phyloP scores from a whole-genome alignment of 2,797 vertebrate genomes.

The Pseudomugil gertrudae region DNA sequence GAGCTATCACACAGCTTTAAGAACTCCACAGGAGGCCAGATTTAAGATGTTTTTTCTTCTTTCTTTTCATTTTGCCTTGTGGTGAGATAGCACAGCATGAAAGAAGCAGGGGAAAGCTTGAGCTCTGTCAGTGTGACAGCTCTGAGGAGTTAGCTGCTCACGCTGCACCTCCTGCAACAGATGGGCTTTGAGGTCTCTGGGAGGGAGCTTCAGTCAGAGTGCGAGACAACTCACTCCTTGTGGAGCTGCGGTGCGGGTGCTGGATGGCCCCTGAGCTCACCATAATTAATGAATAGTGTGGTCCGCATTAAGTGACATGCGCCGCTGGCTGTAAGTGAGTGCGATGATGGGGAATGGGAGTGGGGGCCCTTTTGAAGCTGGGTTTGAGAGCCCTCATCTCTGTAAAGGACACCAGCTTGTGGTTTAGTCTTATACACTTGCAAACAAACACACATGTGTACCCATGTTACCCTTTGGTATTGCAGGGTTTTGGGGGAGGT shows the following conservation, averaged over 20 bases:
- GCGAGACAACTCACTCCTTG: constrained; percentile 74
- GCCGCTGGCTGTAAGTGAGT: constrained; percentile 78
- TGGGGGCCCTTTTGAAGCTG: constrained; percentile 72
- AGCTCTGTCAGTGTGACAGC: constrained; percentile 49
- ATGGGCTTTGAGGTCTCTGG: constrained; percentile 64
- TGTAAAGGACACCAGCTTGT: constrained; percentile 82
- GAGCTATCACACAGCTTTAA: constrained; percentile 27
- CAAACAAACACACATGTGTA: constrained; percentile 35
- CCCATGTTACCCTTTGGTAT: constrained; percentile 53
- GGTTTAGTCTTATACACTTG: constrained; percentile 68
- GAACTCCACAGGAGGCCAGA: constrained; percentile 14
- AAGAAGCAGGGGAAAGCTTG: constrained; percentile 22
- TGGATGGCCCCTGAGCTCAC: constrained; percentile 62
- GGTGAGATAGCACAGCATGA: constrained; percentile 45
- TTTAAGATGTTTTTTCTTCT: constrained; percentile 10
- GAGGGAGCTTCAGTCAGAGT: constrained; percentile 68
- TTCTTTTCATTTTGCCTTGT: constrained; percentile 2
- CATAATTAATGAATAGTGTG: constrained; percentile 82
- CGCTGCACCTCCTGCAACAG: constrained; percentile 61
- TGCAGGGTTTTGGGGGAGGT: constrained; percentile 65
- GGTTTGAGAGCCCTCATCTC: constrained; percentile 52
- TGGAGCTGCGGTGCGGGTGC: constrained; percentile 62
- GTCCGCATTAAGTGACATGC: constrained; percentile 81
- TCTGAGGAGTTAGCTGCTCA: constrained; percentile 63
- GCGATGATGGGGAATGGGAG: constrained; percentile 60